Conservation (phyloP, 2,113 vertebrate genomes). For the Lycocorax pyrrhopterus region DNA sequence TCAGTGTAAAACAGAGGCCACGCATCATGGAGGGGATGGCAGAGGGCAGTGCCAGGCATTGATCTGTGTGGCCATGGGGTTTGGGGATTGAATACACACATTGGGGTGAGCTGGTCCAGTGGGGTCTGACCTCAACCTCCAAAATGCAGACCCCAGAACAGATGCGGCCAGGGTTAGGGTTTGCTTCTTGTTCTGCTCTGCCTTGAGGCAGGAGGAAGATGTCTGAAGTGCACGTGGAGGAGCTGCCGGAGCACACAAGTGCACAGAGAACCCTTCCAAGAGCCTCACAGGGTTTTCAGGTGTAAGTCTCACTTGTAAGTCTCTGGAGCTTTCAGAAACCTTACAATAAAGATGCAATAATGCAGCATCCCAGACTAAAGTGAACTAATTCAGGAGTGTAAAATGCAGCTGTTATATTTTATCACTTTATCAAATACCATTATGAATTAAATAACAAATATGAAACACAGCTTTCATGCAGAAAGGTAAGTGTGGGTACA, state of each 20-base stretch:
- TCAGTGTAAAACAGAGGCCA: not conserved
- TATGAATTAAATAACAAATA: not conserved
- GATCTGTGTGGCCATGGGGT: not conserved
- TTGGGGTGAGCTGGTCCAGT: not conserved
- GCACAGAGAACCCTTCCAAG: not conserved
- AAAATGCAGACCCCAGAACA: not conserved
- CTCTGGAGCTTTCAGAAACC: not conserved
- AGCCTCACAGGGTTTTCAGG: not conserved
- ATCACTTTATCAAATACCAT: not conserved
- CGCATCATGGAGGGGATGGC: not conserved
- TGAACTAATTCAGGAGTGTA: not conserved
- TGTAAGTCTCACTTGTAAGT: not conserved
- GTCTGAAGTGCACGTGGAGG: rapidly evolving
- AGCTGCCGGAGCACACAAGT: not conserved
- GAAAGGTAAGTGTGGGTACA: not conserved
- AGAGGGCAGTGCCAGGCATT: not conserved
- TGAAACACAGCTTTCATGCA: not conserved
- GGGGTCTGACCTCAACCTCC: not conserved
- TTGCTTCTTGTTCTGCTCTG: not conserved
- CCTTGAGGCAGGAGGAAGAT: not conserved
- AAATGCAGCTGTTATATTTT: not conserved
- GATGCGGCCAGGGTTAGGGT: not conserved
- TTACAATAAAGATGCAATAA: not conserved
- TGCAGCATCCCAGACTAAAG: not conserved
- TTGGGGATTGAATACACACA: not conserved